These are phyloP conservation scores for Linepithema humile DNA, from an alignment of 1,140 invertebrate species.

Conservation along the genomic window DNA sequence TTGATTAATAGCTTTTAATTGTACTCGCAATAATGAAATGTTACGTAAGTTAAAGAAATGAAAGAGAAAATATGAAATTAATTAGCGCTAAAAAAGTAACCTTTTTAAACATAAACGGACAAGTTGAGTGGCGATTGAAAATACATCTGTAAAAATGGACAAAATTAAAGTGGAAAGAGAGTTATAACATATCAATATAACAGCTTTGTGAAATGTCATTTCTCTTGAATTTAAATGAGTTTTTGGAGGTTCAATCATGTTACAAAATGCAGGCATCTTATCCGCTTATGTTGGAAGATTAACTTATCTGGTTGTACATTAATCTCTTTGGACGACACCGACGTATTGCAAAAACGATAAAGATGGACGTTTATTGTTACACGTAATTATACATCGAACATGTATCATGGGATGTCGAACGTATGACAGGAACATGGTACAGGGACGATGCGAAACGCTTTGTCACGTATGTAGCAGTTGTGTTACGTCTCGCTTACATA, in stretches of 20 bases:
- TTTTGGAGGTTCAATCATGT: background rate
- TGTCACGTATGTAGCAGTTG: conserved; percentile 8
- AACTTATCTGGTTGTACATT: background rate
- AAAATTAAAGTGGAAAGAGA: background rate
- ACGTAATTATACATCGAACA: background rate
- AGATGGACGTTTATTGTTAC: background rate
- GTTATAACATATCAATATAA: background rate
- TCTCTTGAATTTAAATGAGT: background rate
- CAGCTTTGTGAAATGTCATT: too few relatives aligned
- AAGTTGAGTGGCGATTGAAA: background rate
- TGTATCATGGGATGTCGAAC: background rate
- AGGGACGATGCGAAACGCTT: background rate
- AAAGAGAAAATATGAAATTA: background rate
- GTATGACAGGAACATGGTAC: background rate
- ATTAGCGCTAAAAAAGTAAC: too few relatives aligned
- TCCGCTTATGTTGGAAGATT: background rate
- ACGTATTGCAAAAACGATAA: background rate
- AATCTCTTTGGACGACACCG: background rate
- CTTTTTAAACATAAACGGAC: background rate
- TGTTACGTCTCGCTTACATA: conserved; percentile 15
- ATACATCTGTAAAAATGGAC: background rate
- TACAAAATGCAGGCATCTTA: background rate
- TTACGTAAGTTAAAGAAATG: background rate
- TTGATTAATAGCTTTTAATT: background rate
- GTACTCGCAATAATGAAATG: background rate